These are phyloP conservation scores for Cephalotes varians DNA, from an alignment of 2,888 invertebrate species.

Conservation along the genomic window DNA sequence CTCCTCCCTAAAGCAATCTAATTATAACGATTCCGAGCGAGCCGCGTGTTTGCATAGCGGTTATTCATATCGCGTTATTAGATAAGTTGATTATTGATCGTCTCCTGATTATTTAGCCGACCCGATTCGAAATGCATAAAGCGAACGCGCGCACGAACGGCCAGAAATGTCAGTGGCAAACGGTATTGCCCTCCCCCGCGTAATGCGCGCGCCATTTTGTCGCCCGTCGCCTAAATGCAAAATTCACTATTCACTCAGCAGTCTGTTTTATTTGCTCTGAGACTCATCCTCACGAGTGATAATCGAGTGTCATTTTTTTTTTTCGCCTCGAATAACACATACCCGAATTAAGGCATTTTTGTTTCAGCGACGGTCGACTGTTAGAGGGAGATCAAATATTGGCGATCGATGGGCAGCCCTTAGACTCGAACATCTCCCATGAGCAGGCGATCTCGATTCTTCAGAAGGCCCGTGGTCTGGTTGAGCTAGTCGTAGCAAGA, in stretches of 20 bases:
- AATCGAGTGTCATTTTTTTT: not conserved
- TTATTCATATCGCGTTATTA: conserved; percentile 42
- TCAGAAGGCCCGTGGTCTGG: conserved; percentile 91
- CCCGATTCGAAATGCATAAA: conserved; percentile 36
- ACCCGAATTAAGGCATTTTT: conserved; percentile 50
- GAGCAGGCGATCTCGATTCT: conserved; percentile 93
- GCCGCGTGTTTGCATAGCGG: not conserved
- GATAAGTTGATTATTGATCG: conserved; percentile 49
- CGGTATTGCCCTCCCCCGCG: conserved; percentile 1
- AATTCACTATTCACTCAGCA: conserved; percentile 23
- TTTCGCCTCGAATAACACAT: not conserved
- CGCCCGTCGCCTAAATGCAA: conserved; percentile 16
- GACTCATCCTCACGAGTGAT: not conserved
- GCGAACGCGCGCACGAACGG: conserved; percentile 12
- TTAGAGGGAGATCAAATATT: conserved; percentile 94
- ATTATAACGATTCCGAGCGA: conserved; percentile 5
- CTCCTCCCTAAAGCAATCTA: not conserved
- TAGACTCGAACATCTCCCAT: conserved; percentile 93
- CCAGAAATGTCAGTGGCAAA: conserved; percentile 42
- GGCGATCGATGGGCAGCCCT: conserved; percentile 93
- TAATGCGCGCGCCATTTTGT: conserved; percentile 36
- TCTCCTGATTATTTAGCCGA: conserved; percentile 35
- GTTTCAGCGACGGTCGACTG: conserved; percentile 89
- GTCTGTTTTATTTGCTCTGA: conserved; percentile 13
- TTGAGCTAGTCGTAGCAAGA: conserved; percentile 89